These are phyloP conservation scores for Sebastes jordani DNA, from an alignment of 2,797 vertebrate genomes.

Conservation along the genomic window DNA sequence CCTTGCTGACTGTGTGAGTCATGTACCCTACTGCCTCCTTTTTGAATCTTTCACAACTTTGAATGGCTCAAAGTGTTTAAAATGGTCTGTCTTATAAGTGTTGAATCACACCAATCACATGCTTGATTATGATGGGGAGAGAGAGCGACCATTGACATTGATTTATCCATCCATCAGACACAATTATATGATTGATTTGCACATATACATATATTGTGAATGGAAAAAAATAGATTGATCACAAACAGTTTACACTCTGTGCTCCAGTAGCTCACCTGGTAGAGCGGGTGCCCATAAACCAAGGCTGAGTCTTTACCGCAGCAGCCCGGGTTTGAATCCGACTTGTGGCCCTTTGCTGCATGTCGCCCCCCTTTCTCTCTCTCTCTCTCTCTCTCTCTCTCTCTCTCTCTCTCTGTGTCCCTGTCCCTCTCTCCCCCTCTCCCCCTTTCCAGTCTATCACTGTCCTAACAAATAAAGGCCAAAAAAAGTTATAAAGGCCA, in stretches of 20 bases:
- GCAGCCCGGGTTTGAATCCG: background rate
- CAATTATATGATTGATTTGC: slow-evolving; percentile 7
- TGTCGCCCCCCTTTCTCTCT: background rate
- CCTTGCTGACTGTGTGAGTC: background rate
- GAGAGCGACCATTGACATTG: background rate
- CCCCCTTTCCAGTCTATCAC: background rate
- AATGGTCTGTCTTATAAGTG: background rate
- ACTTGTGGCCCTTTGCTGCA: background rate
- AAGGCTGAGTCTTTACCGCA: background rate
- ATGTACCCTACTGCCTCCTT: slow-evolving; percentile 8
- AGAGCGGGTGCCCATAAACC: background rate
- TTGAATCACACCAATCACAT: slow-evolving; percentile 24
- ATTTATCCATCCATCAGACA: background rate
- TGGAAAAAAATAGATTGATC: background rate
- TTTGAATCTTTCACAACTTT: background rate
- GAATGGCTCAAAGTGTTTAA: background rate
- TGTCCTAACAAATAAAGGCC: no score
- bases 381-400: no score
- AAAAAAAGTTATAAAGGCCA: no score
- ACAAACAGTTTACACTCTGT: background rate
- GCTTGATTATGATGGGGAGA: background rate
- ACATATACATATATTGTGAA: background rate
- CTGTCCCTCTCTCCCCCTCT: no score
- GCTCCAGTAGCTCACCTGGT: background rate
- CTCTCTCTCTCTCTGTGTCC: rapidly evolving